Conservation (phyloP, 1,140 invertebrate genomes). For the Papilio machaon region DNA sequence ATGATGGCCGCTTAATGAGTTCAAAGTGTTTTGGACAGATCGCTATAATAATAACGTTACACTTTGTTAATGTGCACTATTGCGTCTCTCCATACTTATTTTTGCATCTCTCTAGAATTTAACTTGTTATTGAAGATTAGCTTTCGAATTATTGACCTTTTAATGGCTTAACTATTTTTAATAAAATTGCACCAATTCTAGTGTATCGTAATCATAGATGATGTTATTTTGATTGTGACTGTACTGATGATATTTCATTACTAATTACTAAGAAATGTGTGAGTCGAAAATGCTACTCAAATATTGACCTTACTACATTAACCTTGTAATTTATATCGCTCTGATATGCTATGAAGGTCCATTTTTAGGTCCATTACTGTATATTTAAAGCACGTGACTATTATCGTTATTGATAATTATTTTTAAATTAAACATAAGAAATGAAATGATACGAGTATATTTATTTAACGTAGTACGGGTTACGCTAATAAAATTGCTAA, state of each 20-base stretch:
- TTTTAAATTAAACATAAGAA: neutral
- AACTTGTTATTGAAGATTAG: conserved; percentile 3
- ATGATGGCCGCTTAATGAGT: conserved; percentile 49
- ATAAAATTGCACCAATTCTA: conserved; percentile 22
- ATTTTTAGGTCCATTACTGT: too few relatives aligned
- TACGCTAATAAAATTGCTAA: neutral
- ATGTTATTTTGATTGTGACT: conserved; percentile 6
- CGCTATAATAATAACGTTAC: conserved; percentile 44
- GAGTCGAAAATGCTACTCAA: neutral
- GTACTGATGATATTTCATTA: too few relatives aligned
- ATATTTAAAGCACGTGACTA: too few relatives aligned
- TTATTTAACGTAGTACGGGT: neutral
- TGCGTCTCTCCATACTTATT: conserved; percentile 25
- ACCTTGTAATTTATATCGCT: too few relatives aligned
- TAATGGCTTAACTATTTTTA: conserved; percentile 17
- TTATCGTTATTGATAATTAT: too few relatives aligned
- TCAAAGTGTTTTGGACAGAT: conserved; percentile 46
- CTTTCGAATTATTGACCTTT: conserved; percentile 18
- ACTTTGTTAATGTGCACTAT: conserved; percentile 43
- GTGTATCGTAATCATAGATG: neutral
- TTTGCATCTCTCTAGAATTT: conserved; percentile 21
- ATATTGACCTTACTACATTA: conserved; percentile 14
- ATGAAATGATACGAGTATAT: neutral
- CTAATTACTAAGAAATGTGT: neutral
- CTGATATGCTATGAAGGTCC: too few relatives aligned